Evolutionary conservation across 1,140 invertebrate genomes (phyloP), one percentile per base, ranked within the genome.

Genomic region (Pachypsylla venusta): DNA sequence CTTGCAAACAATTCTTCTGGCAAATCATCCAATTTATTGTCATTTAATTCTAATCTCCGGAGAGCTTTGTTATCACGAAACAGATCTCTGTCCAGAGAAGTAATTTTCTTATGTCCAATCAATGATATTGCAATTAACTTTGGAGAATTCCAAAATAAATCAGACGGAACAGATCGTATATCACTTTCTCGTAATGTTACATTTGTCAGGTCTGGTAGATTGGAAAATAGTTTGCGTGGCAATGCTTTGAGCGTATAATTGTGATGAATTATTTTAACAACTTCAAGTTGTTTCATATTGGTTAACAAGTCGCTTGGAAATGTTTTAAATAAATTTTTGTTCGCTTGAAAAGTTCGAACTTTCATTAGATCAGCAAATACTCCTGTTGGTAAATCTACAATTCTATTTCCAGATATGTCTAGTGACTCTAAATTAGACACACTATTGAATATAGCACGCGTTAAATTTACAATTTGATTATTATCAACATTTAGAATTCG

Each of bases 321-420:
- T 13, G 71, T 68, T 1, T 71, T 73, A 62, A 84, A 79, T 59
- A 75, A 75, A 66, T 83, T 84, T 12, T 69, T 71, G 60, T 73
- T 76, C 42, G 84, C 69, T 64, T 77, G 78, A n/a, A 83, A 65
- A 59, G 73, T 72, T 57, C 72, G 75, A 13, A 85, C 69, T 61
- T 79, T 78, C 25, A 66, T 70, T 22, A 84, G 66, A 53, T 77
- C 71, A 1, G 30, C 30, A 62, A 84, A 82, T 28, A 81, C 71
- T 58, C 77, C 74, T 2, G 71, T 64, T 1, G 76, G 72, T 35
- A 84, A 70, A 24, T 73, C 70, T 24, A 74, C 74, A 56, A 85
- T 70, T n/a, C 74, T 70, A 66, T 84, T 84, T 5, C 70, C 71
- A 62, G 76, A 78, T 19, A 84, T 62, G 68, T 82, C 81, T 57